Conservation (phyloP, 2,113 vertebrate species). For the Axis porcinus region DNA sequence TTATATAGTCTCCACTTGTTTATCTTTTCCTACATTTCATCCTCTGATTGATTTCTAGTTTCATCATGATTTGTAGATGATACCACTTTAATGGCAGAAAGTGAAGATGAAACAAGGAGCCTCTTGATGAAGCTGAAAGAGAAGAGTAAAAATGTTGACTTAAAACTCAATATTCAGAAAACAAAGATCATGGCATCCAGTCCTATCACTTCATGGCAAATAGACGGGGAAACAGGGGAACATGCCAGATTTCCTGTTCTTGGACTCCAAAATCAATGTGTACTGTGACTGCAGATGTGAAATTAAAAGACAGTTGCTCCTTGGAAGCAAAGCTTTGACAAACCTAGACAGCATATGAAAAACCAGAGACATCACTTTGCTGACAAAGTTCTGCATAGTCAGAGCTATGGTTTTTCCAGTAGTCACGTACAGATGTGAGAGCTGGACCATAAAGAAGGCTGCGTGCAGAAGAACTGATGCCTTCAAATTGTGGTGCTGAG, state of each 20-base stretch:
- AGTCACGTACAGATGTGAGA: not conserved
- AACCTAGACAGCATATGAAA: not conserved
- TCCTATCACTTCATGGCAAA: not conserved
- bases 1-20: not conserved
- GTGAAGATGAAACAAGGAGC: not conserved
- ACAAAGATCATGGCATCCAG: not conserved
- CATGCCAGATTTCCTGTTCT: not conserved
- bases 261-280: not conserved
- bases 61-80: not conserved
- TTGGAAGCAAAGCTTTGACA: not conserved
- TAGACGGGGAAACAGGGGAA: not conserved
- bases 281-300: fast-evolving
- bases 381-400: not conserved
- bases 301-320: not conserved
- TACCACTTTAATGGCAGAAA: not conserved
- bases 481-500: not conserved
- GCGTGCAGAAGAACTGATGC: not conserved
- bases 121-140: not conserved
- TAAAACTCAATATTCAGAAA: not conserved
- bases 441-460: not conserved
- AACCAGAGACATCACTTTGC: not conserved
- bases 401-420: not conserved
- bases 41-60: not conserved
- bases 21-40: not conserved
- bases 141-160: not conserved